Evolutionary conservation across 2,797 vertebrate species (phyloP).

Genomic region (Gymnothorax reevesii): DNA sequence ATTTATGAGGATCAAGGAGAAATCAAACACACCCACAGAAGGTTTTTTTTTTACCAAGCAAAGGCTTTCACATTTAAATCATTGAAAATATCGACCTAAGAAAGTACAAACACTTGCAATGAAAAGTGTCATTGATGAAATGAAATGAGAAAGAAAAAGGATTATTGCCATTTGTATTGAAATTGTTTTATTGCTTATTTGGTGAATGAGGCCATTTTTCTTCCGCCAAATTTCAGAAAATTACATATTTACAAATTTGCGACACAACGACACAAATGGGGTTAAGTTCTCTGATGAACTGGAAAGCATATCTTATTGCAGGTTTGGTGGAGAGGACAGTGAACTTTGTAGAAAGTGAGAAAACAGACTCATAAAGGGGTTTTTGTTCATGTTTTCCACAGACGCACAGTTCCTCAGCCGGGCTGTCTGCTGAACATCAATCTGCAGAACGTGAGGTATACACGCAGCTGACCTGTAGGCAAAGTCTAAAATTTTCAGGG

Average conservation of each 20-base stretch:
- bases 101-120: not conserved
- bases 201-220: not conserved
- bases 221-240: not conserved
- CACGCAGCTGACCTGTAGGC: not conserved
- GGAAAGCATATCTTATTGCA: not conserved
- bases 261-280: not conserved
- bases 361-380: not conserved
- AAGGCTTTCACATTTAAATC: not conserved
- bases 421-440: not conserved
- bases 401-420: conserved; percentile 4
- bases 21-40: not conserved
- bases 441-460: not conserved
- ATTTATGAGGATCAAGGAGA: not conserved
- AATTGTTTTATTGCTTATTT: not conserved
- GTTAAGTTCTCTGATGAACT: not conserved
- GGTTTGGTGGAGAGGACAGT: not conserved
- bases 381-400: not conserved
- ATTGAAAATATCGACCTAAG: not conserved
- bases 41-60: not conserved
- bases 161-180: not conserved
- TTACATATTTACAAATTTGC: not conserved
- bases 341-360: not conserved
- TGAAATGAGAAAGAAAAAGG: too few relatives aligned
- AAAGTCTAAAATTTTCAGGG: not conserved
- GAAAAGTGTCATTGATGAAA: too few relatives aligned